Conservation (phyloP, 2,113 vertebrate genomes). For the Geococcyx californianus region DNA sequence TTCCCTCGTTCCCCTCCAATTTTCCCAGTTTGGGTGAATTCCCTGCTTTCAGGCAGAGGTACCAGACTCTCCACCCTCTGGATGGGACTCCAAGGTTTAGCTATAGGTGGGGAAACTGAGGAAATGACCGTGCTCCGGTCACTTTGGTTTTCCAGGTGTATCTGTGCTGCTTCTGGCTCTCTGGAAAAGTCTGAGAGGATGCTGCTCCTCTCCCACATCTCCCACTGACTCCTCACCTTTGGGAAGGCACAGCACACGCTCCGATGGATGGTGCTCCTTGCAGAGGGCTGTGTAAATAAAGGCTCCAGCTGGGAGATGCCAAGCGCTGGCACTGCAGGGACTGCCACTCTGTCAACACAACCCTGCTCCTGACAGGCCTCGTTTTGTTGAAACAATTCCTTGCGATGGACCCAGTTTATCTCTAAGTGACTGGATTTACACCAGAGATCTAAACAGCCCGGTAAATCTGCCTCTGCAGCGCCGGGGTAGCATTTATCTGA, state of each 20-base stretch:
- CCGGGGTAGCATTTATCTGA: neutral
- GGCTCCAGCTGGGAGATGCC: neutral
- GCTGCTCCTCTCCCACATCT: neutral
- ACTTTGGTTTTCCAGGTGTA: neutral
- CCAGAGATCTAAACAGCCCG: neutral
- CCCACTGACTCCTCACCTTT: fast-evolving
- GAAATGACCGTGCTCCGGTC: fast-evolving
- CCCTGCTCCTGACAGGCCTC: neutral
- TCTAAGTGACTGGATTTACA: conserved; percentile 42
- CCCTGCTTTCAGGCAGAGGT: neutral
- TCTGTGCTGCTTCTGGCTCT: neutral
- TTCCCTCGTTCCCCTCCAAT: neutral
- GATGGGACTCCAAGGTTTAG: neutral
- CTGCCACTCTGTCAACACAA: conserved; percentile 20
- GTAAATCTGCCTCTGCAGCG: conserved; percentile 6
- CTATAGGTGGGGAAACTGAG: neutral
- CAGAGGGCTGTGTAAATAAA: neutral
- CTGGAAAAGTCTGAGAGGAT: neutral
- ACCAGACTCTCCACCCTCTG: neutral
- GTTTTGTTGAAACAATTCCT: conserved; percentile 9
- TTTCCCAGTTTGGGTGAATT: neutral
- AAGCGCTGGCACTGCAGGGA: neutral
- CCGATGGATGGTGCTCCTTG: fast-evolving
- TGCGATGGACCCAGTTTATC: neutral
- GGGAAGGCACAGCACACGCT: neutral